Base-by-base conservation (phyloP, 2,113 vertebrate genomes). In the Gnathonemus echidnorhynchus region DNA sequence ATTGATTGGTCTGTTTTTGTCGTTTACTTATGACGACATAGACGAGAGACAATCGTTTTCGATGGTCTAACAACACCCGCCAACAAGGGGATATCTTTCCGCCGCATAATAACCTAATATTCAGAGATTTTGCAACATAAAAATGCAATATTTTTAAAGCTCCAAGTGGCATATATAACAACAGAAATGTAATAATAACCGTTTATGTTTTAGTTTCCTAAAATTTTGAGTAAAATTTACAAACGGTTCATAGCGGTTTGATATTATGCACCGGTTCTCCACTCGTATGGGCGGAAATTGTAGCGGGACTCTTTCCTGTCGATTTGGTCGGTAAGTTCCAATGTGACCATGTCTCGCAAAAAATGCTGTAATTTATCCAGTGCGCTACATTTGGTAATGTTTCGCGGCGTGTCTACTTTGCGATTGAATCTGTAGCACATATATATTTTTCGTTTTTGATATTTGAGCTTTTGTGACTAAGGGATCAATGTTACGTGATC, bases 1-100 rank as follows among this genome's bases (percentile, higher is more conserved):
- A 19, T 39, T 31, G 17, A 88, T 88, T 53, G 86, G 53, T 66
- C 35, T 8, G 15, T 46, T 80, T 5, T 39, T 9, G 90, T 88
- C 92, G 87, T 84, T 19, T 1, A 2, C 6, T 49, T 49, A 70
- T 91, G 88, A 92, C 90, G 90, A 66, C 15, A 7, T 15, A 85
- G 56, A 9, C 2, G 39, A 6, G 95, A 95, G 95, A 96, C 96
- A 95, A 93, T 97, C 95, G 90, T 93, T 95, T 95, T 91, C 50
- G 94, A 97, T 95, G 96, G 96, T 96, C 96, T 94, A 94, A 93
- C 5, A 87, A 11, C 94, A 35, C 11, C 77, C 66, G 2, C 0
- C 19, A 58, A 50, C n/a, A 5, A 1, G 21, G 8, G 0, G 0
- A 53, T 95, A 93, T 95, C 91, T 85, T 91, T 96, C 93, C 96